Conservation (phyloP, 2,888 invertebrate genomes). For the Pammene aurita region DNA sequence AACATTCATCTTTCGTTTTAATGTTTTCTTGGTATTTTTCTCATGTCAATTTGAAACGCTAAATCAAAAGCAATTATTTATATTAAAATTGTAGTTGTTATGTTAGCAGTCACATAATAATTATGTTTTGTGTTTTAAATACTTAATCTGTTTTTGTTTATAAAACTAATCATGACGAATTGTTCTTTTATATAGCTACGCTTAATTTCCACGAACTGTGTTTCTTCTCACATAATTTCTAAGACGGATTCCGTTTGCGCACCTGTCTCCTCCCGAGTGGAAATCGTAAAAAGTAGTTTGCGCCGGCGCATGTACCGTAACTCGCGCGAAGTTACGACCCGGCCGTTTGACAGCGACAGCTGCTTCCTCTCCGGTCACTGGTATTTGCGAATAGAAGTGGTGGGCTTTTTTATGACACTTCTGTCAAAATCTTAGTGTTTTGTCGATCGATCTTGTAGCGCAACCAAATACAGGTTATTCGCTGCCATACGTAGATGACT, state of each 20-base stretch:
- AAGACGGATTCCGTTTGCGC: slow-evolving; percentile 17
- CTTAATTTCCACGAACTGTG: neutral
- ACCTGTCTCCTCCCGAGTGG: slow-evolving; percentile 9
- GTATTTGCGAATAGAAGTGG: slow-evolving; percentile 19
- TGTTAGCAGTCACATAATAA: neutral
- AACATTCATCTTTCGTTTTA: slow-evolving; percentile 10
- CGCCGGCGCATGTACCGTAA: slow-evolving; percentile 23
- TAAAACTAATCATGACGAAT: neutral
- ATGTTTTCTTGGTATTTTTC: neutral
- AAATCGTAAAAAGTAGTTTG: slow-evolving; percentile 24
- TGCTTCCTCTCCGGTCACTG: slow-evolving; percentile 19
- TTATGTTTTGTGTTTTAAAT: neutral
- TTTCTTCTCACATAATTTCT: slow-evolving; percentile 23
- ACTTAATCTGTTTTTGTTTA: neutral
- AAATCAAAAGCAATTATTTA: neutral
- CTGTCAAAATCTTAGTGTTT: neutral
- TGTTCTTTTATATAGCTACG: neutral
- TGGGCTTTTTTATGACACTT: neutral
- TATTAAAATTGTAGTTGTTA: neutral
- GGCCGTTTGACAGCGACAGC: slow-evolving; percentile 22
- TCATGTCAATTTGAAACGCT: neutral
- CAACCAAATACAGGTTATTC: no score
- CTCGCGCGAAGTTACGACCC: slow-evolving; percentile 26
- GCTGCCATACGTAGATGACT: no score
- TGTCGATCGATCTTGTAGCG: no score